phyloP scores from a whole-genome alignment of 2,797 vertebrate genomes.

The Sciurus vulgaris region DNA sequence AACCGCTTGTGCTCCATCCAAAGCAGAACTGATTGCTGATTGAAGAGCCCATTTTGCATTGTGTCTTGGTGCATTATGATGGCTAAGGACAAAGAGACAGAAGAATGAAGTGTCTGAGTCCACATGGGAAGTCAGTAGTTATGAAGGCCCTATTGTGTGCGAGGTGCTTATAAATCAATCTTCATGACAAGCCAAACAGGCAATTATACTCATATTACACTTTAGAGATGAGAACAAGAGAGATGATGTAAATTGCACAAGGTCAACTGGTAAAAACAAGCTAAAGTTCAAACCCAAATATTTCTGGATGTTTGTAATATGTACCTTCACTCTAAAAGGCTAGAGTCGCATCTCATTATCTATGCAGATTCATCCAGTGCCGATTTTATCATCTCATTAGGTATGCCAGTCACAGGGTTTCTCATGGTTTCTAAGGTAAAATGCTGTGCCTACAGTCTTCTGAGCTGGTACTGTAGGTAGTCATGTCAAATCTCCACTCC shows the following conservation, averaged over 20 bases:
- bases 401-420: background rate
- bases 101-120: background rate
- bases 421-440: background rate
- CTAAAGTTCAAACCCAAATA: background rate
- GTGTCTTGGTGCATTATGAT: background rate
- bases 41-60: background rate
- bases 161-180: background rate
- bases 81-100: background rate
- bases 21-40: background rate
- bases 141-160: background rate
- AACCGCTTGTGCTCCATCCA: background rate
- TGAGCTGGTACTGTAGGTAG: background rate
- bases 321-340: background rate
- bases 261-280: background rate
- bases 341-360: background rate
- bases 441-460: background rate
- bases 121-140: background rate
- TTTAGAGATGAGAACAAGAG: background rate
- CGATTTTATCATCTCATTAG: background rate
- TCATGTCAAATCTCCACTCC: background rate
- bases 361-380: background rate
- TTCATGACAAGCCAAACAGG: background rate
- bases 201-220: background rate
- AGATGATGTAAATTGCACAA: background rate
- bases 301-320: background rate